Conservation (phyloP, 2,113 vertebrate genomes). For the Cavia aperea region DNA sequence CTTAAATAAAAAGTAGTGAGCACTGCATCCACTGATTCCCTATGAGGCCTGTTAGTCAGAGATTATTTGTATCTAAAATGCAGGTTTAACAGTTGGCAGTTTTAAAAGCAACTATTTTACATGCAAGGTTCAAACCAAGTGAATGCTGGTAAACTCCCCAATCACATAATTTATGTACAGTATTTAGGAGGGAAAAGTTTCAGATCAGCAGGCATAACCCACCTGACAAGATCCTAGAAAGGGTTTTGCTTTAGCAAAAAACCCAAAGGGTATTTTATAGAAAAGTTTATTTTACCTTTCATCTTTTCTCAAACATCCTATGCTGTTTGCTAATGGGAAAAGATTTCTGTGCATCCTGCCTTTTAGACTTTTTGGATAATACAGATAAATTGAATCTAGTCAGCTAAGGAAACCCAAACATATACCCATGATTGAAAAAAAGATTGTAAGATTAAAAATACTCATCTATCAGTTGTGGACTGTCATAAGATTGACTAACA, state of each 20-base stretch:
- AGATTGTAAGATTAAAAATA: background rate
- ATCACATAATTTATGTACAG: constrained; percentile 49
- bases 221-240: constrained; percentile 53
- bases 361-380: background rate
- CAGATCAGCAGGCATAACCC: constrained; percentile 24
- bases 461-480: background rate
- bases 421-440: background rate
- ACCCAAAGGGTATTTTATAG: constrained; percentile 1
- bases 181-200: constrained; percentile 55
- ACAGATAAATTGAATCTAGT: background rate
- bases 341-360: background rate
- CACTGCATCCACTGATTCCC: constrained; percentile 45
- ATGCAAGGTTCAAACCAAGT: constrained; percentile 49
- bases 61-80: constrained; percentile 46
- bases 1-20: background rate
- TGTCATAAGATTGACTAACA: background rate
- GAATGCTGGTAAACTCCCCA: constrained; percentile 48
- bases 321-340: constrained; percentile 10
- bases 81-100: constrained; percentile 30
- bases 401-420: background rate
- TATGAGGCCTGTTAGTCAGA: constrained; percentile 54
- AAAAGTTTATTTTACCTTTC: constrained; percentile 42
- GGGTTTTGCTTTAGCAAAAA: constrained; percentile 21
- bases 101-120: constrained; percentile 53
- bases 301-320: constrained; percentile 32